Evolutionary conservation across 2,797 vertebrate species (phyloP), one percentile per base, ranked within the genome.

Genomic region (Chloroceryle amazona): DNA sequence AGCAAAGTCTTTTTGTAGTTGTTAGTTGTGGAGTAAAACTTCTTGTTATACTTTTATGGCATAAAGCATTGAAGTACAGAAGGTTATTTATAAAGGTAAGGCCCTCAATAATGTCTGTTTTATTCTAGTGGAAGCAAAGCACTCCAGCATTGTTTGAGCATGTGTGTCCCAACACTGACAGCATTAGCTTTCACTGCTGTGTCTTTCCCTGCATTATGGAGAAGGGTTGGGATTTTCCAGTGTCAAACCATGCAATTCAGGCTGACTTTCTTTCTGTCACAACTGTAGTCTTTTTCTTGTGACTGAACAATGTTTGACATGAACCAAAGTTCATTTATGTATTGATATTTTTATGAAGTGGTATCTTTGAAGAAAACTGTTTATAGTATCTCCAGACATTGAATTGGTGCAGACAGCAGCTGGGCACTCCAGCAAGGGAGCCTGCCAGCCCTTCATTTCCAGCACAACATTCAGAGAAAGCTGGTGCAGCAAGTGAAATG

Each of bases 361-460:
- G 4, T 47, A 29, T 82, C 79, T 84, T 58, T 78, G 86, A 94
- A 91, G 66, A 71, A 89, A 84, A 51, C 17, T 42, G 6, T 80
- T 84, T 26, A 54, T 62, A 86, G 15, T n/a, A 18, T 37, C 39
- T 72, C 55, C 41, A 33, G 39, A 35, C 11, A 26, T 13, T 35
- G 70, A 83, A 67, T 42, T 6, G 31, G 82, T 93, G 62, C 23
- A 85, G 68, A 78, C 18, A 71, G 52, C 14, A 39, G 60, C 71
- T 61, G 41, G 82, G 74, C 52, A 29, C 39, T 92, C 86, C 49
- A 86, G 78, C 8, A 11, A 47, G 63, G 86, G 33, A 84, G 28
- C 44, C 63, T 92, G 71, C 90, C 76, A 87, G 66, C n/a, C 67
- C 86, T 83, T 86, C 31, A n/a, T 92, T 88, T 90, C 33, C 49